A percentile compares a stretch with the other conserved stretches of the same genome.
phyloP scores from a whole-genome alignment of 1,140 invertebrate species.

The Venturia canescens region DNA sequence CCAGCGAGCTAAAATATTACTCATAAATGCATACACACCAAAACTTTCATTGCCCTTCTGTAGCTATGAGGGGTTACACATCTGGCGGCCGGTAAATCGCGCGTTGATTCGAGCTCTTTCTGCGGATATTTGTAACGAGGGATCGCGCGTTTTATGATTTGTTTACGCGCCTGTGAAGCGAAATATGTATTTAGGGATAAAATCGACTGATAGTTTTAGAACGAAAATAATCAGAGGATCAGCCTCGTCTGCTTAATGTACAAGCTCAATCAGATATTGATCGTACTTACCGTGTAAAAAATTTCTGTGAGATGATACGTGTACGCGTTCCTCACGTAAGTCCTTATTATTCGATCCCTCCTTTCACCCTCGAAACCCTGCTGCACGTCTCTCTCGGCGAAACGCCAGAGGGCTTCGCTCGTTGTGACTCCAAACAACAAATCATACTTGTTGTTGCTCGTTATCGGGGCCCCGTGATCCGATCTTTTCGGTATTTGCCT shows the following conservation, averaged over 20 bases:
- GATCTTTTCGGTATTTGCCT: conserved; percentile 69
- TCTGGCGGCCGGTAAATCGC: conserved; percentile 26
- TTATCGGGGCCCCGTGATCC: conserved; percentile 74
- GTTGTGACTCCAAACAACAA: conserved; percentile 90
- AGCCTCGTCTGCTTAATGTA: too few species aligned
- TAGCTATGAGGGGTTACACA: background rate
- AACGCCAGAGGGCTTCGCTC: conserved; percentile 89
- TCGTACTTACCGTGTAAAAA: conserved; percentile 88
- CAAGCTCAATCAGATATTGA: background rate
- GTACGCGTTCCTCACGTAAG: conserved; percentile 95
- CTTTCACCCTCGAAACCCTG: conserved; percentile 93
- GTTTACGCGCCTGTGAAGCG: too few species aligned
- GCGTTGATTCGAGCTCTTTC: background rate
- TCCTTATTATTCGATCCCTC: conserved; percentile 93
- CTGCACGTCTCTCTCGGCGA: conserved; percentile 89
- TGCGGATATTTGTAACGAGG: background rate
- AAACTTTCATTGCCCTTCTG: conserved; percentile 7
- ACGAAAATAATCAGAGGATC: too few species aligned
- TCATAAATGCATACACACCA: conserved; percentile 29
- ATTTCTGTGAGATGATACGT: conserved; percentile 97
- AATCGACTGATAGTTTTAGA: too few species aligned
- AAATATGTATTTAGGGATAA: too few species aligned
- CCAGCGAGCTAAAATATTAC: conserved; percentile 21
- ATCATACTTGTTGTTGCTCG: conserved; percentile 83
- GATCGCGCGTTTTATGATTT: background rate